A percentile compares a stretch with the other conserved stretches of the same genome.
Evolutionary conservation across 2,113 vertebrate species (phyloP).

Genomic region (Piprites chloris): DNA sequence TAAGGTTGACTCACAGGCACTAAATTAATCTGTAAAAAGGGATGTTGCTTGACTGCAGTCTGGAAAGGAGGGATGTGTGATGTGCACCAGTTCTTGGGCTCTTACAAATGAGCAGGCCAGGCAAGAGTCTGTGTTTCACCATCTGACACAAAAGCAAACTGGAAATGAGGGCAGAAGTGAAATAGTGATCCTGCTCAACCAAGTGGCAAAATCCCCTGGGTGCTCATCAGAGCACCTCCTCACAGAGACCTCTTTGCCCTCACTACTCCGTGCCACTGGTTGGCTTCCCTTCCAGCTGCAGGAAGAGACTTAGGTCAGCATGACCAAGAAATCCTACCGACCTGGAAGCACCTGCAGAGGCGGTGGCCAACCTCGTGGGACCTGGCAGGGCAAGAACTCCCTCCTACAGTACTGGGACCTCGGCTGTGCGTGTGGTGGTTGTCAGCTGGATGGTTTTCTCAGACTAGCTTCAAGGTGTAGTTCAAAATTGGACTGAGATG

Average conservation of each 20-base stretch:
- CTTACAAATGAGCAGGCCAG: not conserved
- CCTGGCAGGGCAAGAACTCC: not conserved
- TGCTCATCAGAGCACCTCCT: not conserved
- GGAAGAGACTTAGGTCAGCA: not conserved
- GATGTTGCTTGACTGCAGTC: not conserved
- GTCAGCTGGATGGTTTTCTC: not conserved
- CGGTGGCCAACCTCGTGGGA: rapidly evolving
- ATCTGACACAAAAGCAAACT: not conserved
- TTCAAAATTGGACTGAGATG: not conserved
- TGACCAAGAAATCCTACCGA: rapidly evolving
- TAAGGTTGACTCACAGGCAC: constrained; percentile 25
- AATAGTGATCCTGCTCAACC: not conserved
- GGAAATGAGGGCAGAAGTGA: not conserved
- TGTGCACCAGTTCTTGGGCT: not conserved
- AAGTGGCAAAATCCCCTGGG: not conserved
- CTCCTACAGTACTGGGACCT: not conserved
- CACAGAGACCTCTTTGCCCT: not conserved
- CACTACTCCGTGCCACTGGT: rapidly evolving
- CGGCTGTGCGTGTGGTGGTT: rapidly evolving
- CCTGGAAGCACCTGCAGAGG: not conserved
- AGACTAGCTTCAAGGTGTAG: not conserved
- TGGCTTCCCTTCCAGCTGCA: not conserved
- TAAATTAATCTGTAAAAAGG: constrained; percentile 40
- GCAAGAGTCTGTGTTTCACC: not conserved
- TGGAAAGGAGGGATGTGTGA: not conserved